Conservation (phyloP, 1,140 invertebrate species). For the Cydia amplana region DNA sequence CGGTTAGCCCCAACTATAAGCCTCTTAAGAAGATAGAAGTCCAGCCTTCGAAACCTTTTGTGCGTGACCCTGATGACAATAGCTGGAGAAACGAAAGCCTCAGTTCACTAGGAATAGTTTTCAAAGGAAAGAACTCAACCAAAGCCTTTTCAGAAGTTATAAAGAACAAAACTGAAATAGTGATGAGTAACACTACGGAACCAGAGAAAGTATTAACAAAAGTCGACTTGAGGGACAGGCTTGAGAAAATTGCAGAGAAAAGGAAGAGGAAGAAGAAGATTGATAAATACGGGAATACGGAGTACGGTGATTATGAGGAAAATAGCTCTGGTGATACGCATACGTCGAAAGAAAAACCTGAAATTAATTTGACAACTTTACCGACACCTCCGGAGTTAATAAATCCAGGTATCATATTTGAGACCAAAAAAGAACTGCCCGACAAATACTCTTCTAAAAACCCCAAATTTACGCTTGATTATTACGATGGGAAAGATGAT, state of each 20-base stretch:
- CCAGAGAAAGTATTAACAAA: conserved; percentile 58
- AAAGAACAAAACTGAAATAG: conserved; percentile 70
- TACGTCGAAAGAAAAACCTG: conserved; percentile 1
- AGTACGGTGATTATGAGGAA: conserved; percentile 69
- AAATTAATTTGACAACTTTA: background rate
- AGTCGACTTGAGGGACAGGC: conserved; percentile 62
- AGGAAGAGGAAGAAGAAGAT: conserved; percentile 67
- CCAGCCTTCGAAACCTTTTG: conserved; percentile 58
- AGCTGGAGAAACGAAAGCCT: conserved; percentile 75
- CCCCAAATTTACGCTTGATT: conserved; percentile 55
- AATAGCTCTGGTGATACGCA: conserved; percentile 49
- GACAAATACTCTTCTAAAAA: conserved; percentile 36
- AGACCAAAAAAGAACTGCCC: too few species aligned
- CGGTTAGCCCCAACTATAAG: conserved; percentile 66
- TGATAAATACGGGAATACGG: conserved; percentile 58
- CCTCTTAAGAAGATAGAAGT: conserved; percentile 70
- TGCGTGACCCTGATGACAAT: conserved; percentile 70
- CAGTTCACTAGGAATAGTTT: conserved; percentile 71
- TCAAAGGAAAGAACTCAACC: conserved; percentile 71
- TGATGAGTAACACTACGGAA: conserved; percentile 55
- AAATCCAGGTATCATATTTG: background rate
- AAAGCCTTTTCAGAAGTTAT: conserved; percentile 72
- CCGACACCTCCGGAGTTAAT: background rate
- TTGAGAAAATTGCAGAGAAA: conserved; percentile 69
- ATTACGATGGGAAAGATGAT: conserved; percentile 62